Evolutionary conservation across 2,888 invertebrate genomes (phyloP).

Genomic region (Coelopa pilipes): DNA sequence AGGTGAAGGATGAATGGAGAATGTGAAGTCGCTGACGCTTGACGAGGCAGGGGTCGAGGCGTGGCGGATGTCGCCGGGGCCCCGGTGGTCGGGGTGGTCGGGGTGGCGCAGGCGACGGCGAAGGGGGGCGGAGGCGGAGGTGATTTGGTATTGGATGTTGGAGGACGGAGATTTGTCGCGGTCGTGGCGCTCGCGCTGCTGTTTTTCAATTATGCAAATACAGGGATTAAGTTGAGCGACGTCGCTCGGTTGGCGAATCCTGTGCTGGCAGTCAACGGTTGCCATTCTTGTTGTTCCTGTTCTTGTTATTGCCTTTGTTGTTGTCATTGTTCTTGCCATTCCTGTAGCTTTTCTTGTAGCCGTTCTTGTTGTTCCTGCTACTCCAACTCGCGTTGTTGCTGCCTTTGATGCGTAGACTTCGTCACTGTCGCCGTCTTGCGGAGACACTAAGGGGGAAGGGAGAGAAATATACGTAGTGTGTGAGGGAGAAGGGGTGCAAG

Average conservation of each 20-base stretch:
- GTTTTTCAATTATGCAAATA: conserved; percentile 63
- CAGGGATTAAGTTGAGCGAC: conserved; percentile 57
- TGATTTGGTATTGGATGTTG: background rate
- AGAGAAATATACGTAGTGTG: too few relatives aligned
- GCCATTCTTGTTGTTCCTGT: background rate
- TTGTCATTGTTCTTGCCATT: background rate
- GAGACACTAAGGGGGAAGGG: too few relatives aligned
- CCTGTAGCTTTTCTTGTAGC: background rate
- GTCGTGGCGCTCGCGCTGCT: conserved; percentile 43
- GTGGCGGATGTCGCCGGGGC: too few relatives aligned
- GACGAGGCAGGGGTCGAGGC: too few relatives aligned
- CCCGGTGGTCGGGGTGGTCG: background rate
- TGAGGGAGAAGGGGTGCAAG: too few relatives aligned
- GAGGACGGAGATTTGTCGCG: background rate
- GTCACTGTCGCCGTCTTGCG: too few relatives aligned
- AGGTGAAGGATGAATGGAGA: too few relatives aligned
- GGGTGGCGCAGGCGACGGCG: background rate
- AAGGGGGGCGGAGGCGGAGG: background rate
- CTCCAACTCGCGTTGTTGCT: background rate
- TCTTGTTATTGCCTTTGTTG: background rate
- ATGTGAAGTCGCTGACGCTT: too few relatives aligned
- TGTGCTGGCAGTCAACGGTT: background rate
- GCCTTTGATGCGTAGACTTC: too few relatives aligned
- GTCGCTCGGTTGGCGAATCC: conserved; percentile 26
- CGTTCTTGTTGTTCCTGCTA: background rate